Evolutionary conservation across 2,797 vertebrate species (phyloP).

Genomic region (Enoplosus armatus): DNA sequence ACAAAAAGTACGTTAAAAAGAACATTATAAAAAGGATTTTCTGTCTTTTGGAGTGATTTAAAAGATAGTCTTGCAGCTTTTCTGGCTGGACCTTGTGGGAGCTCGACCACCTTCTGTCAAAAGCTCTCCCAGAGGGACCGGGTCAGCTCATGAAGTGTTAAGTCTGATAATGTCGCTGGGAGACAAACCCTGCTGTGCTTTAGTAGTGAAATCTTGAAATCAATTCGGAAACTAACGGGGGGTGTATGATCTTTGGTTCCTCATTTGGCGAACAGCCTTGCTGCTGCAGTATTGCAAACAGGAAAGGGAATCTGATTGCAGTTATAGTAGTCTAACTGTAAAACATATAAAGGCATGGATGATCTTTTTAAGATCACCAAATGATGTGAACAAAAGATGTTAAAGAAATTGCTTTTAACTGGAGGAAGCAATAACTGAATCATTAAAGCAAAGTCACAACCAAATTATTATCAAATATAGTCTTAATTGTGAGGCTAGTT

Average conservation of each 20-base stretch:
- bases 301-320: neutral
- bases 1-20: neutral
- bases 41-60: conserved; percentile 11
- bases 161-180: conserved; percentile 31
- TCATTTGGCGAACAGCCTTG: neutral
- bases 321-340: neutral
- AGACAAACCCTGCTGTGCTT: conserved; percentile 48
- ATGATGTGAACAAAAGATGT: neutral
- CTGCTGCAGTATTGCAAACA: conserved; percentile 18
- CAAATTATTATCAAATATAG: neutral
- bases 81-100: conserved; percentile 5
- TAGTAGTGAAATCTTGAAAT: conserved; percentile 44
- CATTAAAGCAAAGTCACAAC: neutral
- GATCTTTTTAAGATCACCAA: neutral
- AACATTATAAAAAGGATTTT: neutral
- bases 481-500: neutral
- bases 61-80: conserved; percentile 27
- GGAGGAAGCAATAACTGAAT: conserved; percentile 12
- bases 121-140: conserved; percentile 22
- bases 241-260: conserved; percentile 15
- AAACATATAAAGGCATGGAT: neutral
- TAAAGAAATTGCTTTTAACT: neutral
- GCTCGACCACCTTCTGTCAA: conserved; percentile 19
- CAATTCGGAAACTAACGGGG: conserved; percentile 30
- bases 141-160: conserved; percentile 40